Evolutionary conservation across 1,140 invertebrate species (phyloP).

Genomic region (Rhizoglyphus robini): DNA sequence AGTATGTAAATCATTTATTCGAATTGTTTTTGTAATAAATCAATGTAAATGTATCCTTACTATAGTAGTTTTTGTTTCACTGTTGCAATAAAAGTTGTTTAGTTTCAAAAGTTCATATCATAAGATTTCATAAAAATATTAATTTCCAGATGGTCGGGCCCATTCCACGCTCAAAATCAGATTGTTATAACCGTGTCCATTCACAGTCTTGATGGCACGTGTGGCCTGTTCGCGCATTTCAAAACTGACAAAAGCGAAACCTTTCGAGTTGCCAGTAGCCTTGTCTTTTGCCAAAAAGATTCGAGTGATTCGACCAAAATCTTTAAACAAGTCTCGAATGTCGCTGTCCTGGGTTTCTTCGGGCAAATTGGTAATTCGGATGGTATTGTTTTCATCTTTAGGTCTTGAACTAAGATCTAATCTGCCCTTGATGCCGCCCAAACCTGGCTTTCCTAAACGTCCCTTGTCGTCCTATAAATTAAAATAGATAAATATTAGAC

Average conservation of each 20-base stretch:
- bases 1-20: background rate
- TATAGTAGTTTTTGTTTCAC: background rate
- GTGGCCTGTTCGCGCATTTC: conserved; percentile 74
- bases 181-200: conserved; percentile 95
- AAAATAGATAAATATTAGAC: background rate
- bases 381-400: conserved; percentile 62
- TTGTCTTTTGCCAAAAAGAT: conserved; percentile 54
- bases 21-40: background rate
- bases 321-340: conserved; percentile 74
- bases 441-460: conserved; percentile 46
- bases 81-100: too few relatives aligned
- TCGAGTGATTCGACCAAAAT: conserved; percentile 22
- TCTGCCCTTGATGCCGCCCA: conserved; percentile 54
- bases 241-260: conserved; percentile 93
- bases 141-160: conserved; percentile 53
- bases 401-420: conserved; percentile 46
- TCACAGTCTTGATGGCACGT: conserved; percentile 70
- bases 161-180: conserved; percentile 95
- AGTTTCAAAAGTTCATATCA: too few relatives aligned
- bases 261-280: conserved; percentile 40
- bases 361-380: conserved; percentile 91
- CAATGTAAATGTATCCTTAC: background rate
- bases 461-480: conserved; percentile 28
- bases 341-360: conserved; percentile 88
- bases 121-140: conserved; percentile 3